A percentile compares a stretch with the other conserved stretches of the same genome.
Evolutionary conservation across 2,888 invertebrate genomes (phyloP).

Genomic region (Lasioglossum oenotherae): DNA sequence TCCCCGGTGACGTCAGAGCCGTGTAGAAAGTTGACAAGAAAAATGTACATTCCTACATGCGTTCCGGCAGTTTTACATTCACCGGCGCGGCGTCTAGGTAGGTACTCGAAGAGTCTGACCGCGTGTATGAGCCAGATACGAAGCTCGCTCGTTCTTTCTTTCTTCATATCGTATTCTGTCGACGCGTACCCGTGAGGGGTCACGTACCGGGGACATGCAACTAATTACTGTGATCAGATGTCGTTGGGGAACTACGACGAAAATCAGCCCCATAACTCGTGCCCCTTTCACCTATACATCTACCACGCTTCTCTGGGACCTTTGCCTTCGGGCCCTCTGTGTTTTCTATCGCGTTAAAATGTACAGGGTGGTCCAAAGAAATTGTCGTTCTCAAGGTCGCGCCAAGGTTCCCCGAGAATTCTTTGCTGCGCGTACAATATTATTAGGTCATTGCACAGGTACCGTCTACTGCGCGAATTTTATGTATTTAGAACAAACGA

Average conservation of each 20-base stretch:
- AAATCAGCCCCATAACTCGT: conserved; percentile 15
- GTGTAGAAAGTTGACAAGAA: conserved; percentile 69
- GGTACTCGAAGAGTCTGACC: conserved; percentile 41
- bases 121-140: conserved; percentile 60
- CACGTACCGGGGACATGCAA: conserved; percentile 53
- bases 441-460: not conserved
- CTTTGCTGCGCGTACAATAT: not conserved
- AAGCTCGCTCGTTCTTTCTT: conserved; percentile 37
- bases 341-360: not conserved
- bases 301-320: not conserved
- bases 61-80: conserved; percentile 68
- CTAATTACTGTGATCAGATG: conserved; percentile 53
- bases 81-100: conserved; percentile 46
- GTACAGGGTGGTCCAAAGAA: not conserved
- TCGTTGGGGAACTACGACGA: conserved; percentile 40
- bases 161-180: conserved; percentile 58
- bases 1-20: conserved; percentile 63
- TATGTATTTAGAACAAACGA: not conserved
- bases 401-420: not conserved
- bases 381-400: not conserved
- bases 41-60: conserved; percentile 72
- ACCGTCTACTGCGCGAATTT: not conserved
- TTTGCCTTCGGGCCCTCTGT: not conserved
- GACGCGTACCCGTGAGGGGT: conserved; percentile 46
- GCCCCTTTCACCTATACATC: not conserved